A percentile compares a stretch with the other conserved stretches of the same genome.
Conservation (phyloP, 2,888 invertebrate species). For the Andricus quercusramuli region DNA sequence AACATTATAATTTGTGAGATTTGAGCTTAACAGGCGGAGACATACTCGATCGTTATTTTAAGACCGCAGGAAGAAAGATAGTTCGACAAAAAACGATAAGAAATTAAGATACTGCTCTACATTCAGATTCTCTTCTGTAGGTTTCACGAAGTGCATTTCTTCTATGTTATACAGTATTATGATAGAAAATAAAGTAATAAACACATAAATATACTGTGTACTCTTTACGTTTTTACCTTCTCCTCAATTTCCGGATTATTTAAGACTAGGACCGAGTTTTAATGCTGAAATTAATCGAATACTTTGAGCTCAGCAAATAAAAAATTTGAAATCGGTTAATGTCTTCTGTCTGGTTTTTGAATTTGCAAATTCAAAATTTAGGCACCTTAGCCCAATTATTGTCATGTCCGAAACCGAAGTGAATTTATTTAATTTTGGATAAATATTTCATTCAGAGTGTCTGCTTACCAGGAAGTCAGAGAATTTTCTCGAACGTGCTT, state of each 20-base stretch:
- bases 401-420: too few species aligned
- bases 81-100: slow-evolving; percentile 64
- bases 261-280: neutral
- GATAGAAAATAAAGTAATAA: slow-evolving; percentile 81
- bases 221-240: slow-evolving; percentile 4
- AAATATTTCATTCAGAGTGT: too few species aligned
- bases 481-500: too few species aligned
- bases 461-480: too few species aligned
- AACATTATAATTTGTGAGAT: slow-evolving; percentile 57
- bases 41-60: slow-evolving; percentile 68
- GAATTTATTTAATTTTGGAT: too few species aligned
- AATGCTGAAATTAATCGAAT: too few species aligned
- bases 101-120: slow-evolving; percentile 73
- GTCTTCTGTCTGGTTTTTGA: too few species aligned
- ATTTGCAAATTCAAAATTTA: too few species aligned
- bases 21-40: slow-evolving; percentile 59
- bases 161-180: slow-evolving; percentile 95
- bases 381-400: too few species aligned
- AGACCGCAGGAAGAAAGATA: slow-evolving; percentile 64
- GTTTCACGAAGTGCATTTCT: slow-evolving; percentile 94
- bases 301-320: too few species aligned
- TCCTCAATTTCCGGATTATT: neutral
- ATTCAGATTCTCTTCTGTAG: slow-evolving; percentile 88
- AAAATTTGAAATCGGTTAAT: too few species aligned
- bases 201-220: slow-evolving; percentile 65